Evolutionary conservation across 2,888 invertebrate genomes (phyloP), one percentile per base, ranked within the genome.

Genomic region (Halictus ligatus): DNA sequence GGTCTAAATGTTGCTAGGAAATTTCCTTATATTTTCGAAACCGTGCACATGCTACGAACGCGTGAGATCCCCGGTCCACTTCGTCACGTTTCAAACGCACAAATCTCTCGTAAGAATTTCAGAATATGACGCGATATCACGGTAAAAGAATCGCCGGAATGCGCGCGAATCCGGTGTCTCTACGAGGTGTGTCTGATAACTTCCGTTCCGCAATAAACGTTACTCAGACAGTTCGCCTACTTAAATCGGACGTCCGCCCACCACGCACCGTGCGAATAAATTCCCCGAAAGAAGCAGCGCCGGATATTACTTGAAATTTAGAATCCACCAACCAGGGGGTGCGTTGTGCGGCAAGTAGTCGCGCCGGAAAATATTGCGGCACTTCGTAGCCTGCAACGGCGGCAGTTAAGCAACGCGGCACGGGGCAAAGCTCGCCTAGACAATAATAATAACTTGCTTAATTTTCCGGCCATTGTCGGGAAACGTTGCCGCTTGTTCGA

Each of bases 401-500:
- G 74, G 74, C 69, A 83, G 78, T 72, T 84, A 83, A 40, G 73
- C 73, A 69, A 64, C 81, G 54, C 12, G 29, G 67, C 74, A 15
- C 48, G 25, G 8, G 75, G 46, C 75, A 75, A 64, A 75, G 64
- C 84, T 74, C 48, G 12, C 43, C 13, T 29, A 40, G 64, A 67
- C 75, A 35, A 81, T 85, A 86, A 81, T 81, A 86, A 85, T 82
- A 85, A 86, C 85, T 86, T 81, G 85, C 85, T 67, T 81, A 85
- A 85, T 86, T 85, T 86, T 78, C 81, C 78, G 35, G 13, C 73
- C 77, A 85, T 86, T 86, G 85, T 85, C 71, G 64, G 43, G 77
- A 75, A 85, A 64, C 77, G 85, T 79, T 76, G 78, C 78, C 77
- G 82, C 82, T 86, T 82, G 82, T 85, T 86, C 86, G 78, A 85